Percentiles rank a stretch among this genome's conserved stretches.
These are phyloP conservation scores for Drosophila mulleri DNA, from an alignment of 2,888 invertebrate genomes.

Conservation along the genomic window DNA sequence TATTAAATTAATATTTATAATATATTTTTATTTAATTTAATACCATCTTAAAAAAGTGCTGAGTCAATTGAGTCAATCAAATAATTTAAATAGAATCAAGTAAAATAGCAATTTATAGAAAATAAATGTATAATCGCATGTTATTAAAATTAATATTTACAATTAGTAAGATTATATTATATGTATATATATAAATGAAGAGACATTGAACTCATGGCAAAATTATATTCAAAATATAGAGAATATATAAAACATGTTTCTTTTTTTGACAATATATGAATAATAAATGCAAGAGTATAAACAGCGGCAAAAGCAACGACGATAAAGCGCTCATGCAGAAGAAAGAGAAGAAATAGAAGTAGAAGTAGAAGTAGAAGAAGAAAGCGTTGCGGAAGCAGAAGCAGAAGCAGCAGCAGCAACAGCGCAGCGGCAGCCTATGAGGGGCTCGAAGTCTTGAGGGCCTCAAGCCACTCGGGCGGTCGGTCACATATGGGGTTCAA, in stretches of 20 bases:
- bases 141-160: no score
- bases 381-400: conserved; percentile 60
- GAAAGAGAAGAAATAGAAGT: conserved; percentile 20
- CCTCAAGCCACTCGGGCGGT: conserved; percentile 72
- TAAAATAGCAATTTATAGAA: no score
- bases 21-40: no score
- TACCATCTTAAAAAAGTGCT: no score
- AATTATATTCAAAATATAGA: neutral
- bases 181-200: no score
- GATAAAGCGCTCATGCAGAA: conserved; percentile 41
- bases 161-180: no score
- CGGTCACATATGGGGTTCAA: conserved; percentile 74
- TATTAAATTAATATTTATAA: no score
- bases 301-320: conserved; percentile 18
- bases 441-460: conserved; percentile 57
- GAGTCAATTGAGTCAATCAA: no score
- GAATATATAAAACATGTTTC: neutral
- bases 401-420: conserved; percentile 17
- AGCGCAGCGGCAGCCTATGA: conserved; percentile 31
- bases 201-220: neutral
- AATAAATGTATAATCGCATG: no score
- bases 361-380: neutral
- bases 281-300: conserved; percentile 12
- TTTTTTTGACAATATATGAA: neutral
- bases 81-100: no score